Evolutionary conservation across 2,797 vertebrate species (phyloP), one percentile per base, ranked within the genome.

Genomic region (Sebastes vulpes): DNA sequence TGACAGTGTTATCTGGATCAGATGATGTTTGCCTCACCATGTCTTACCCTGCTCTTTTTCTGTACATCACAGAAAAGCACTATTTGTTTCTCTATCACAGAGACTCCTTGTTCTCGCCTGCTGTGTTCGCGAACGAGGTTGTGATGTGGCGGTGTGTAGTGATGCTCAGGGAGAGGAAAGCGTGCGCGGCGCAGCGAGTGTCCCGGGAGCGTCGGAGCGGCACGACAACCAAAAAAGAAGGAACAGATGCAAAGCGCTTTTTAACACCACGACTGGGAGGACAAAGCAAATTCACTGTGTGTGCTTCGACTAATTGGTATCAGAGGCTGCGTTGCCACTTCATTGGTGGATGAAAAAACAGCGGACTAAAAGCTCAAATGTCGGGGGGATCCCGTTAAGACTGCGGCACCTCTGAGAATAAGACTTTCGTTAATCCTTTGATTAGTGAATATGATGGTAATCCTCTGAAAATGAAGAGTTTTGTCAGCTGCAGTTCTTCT

Each of bases 401-500:
- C 65, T 12, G n/a, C 59, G 35, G 50, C 66, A 66, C 79, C 67
- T 72, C 74, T 26, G 79, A 84, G 74, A 81, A 54, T 11, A 9
- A 16, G 66, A 32, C 83, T 68, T 70, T 61, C 3, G 74, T 85
- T 83, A 82, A 82, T 82, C 82, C 74, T 77, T 79, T 82, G 78
- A 80, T 83, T 76, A 83, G 50, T 20, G 57, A 79, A 74, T 77
- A 80, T 82, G 75, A 81, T 82, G 77, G 50, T 81, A 84, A 89
- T 87, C 75, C 83, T 76, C 38, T 56, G 78, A 54, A 83, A 80
- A 72, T 5, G 50, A 77, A 12, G 31, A 66, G 66, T 53, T 86
- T 64, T 76, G 63, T 64, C 21, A 50, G 61, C 57, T 64, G 78
- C 73, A n/a, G 46, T 68, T 72, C 20, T 14, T 16, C 68, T 74